Conservation (phyloP, 1,140 invertebrate species). For the Nomia melanderi region DNA sequence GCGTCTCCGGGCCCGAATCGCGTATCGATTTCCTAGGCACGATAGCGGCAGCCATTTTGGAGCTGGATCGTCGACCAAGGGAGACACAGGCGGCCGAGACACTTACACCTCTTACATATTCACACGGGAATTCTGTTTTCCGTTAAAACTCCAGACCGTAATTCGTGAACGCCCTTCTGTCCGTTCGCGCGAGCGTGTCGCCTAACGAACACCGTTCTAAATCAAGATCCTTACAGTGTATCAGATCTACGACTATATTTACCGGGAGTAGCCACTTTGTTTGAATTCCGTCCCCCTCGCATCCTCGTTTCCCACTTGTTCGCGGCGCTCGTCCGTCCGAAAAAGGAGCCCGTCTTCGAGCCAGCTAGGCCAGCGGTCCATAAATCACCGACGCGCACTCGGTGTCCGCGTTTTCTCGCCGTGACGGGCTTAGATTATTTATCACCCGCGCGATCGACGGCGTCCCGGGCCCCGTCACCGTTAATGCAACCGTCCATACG, state of each 20-base stretch:
- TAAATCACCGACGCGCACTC: slow-evolving; percentile 41
- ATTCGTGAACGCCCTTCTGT: no score
- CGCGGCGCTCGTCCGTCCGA: neutral
- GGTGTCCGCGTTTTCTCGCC: slow-evolving; percentile 29
- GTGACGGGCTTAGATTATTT: slow-evolving; percentile 36
- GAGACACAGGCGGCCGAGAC: no score
- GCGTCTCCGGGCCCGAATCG: no score
- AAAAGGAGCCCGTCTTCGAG: slow-evolving; percentile 21
- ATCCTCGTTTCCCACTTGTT: slow-evolving; percentile 18
- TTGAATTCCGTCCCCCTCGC: slow-evolving; percentile 9
- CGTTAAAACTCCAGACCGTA: no score
- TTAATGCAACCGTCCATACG: slow-evolving; percentile 44
- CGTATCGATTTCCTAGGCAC: no score
- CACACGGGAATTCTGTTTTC: no score
- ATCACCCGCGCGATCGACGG: slow-evolving; percentile 41
- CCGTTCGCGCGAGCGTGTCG: no score
- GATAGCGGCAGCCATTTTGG: no score
- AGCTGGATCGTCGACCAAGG: no score
- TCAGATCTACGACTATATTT: slow-evolving; percentile 3
- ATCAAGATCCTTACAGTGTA: neutral
- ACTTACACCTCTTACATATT: no score
- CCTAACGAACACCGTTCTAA: neutral
- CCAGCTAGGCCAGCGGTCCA: slow-evolving; percentile 19
- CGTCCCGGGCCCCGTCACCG: slow-evolving; percentile 15
- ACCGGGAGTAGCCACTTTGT: slow-evolving; percentile 13